Evolutionary conservation across 2,888 invertebrate species (phyloP).

Genomic region (Auanema freiburgensis): DNA sequence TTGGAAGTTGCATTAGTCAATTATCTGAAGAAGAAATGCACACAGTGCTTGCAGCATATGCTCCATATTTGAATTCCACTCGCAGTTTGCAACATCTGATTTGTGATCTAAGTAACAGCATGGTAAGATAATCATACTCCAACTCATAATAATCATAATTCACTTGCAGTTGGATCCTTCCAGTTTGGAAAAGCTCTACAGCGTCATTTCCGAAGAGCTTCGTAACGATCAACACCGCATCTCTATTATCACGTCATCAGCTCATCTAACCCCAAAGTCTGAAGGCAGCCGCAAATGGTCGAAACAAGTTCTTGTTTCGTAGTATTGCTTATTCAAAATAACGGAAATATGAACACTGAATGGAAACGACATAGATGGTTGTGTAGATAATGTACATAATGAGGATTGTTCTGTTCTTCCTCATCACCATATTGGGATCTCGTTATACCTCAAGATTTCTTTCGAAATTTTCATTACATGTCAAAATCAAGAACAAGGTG

Average conservation of each 20-base stretch:
- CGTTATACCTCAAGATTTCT: too few relatives aligned
- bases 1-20: slow-evolving; percentile 8
- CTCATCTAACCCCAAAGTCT: not conserved
- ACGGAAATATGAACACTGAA: too few relatives aligned
- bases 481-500: too few relatives aligned
- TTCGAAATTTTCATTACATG: too few relatives aligned
- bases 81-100: slow-evolving; percentile 13
- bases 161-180: slow-evolving; percentile 13
- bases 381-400: too few relatives aligned
- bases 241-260: slow-evolving; percentile 8
- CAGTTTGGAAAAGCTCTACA: slow-evolving; percentile 13
- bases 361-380: too few relatives aligned
- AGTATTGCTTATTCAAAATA: too few relatives aligned
- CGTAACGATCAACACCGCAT: slow-evolving; percentile 10
- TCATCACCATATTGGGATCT: too few relatives aligned
- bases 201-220: slow-evolving; percentile 13
- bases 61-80: slow-evolving; percentile 13
- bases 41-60: slow-evolving; percentile 10
- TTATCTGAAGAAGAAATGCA: slow-evolving; percentile 3
- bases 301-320: too few relatives aligned
- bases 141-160: too few relatives aligned
- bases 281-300: not conserved
- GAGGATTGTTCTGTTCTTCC: too few relatives aligned
- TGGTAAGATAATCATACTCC: not conserved
- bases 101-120: slow-evolving; percentile 13